These are phyloP conservation scores for Lepas anatifera DNA, from an alignment of 2,888 invertebrate genomes.

Conservation along the genomic window DNA sequence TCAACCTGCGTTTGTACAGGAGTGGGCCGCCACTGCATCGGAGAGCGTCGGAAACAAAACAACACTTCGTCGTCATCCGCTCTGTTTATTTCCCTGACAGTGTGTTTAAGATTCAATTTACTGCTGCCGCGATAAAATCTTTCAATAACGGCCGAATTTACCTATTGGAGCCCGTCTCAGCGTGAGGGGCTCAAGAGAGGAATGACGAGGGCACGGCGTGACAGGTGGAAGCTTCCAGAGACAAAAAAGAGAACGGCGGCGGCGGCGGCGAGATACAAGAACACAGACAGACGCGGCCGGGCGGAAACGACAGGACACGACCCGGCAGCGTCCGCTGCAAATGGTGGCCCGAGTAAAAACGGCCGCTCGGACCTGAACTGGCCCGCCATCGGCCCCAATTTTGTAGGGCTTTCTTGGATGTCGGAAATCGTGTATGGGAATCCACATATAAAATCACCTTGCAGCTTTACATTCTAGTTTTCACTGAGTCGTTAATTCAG, in stretches of 20 bases:
- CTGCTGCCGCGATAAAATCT: not conserved
- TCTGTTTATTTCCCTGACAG: constrained; percentile 11
- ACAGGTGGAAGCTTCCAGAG: constrained; percentile 5
- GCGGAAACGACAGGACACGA: not conserved
- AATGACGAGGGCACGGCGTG: not conserved
- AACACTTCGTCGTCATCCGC: no score
- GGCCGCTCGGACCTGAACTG: no score
- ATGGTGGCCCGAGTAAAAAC: no score
- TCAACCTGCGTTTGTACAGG: no score
- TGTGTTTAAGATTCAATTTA: constrained; percentile 4
- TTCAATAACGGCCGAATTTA: constrained; percentile 7
- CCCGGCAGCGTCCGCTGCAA: not conserved
- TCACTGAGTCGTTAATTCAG: no score
- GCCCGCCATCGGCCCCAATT: no score
- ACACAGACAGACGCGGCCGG: not conserved
- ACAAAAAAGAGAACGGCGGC: not conserved
- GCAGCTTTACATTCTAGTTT: no score
- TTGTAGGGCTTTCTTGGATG: no score
- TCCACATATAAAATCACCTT: no score
- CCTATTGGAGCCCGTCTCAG: not conserved
- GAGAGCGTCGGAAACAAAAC: no score
- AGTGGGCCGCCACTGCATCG: no score
- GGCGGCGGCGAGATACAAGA: not conserved
- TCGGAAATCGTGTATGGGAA: no score
- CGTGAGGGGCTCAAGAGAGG: not conserved